Base-by-base conservation (phyloP, 2,888 invertebrate genomes). In the Trachelus troglodyta region DNA sequence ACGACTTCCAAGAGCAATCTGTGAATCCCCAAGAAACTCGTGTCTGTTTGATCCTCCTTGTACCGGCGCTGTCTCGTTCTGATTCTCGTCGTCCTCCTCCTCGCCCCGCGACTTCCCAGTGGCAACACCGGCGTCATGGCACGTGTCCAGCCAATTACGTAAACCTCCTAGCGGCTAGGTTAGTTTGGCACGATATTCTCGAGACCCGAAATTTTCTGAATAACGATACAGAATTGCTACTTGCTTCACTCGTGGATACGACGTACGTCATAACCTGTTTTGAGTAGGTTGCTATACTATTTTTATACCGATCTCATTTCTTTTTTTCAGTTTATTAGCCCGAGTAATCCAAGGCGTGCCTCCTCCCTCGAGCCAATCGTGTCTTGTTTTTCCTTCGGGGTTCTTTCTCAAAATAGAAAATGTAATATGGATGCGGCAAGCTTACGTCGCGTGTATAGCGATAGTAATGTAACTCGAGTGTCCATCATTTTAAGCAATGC, bases 141-240 rank as follows among this genome's bases (percentile, higher is more conserved):
- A 81, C 79, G 77, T 81, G 81, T 80, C 83, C 83, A 83, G 81
- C 78, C 78, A 77, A 76, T 83, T 83, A 77, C 81, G 83, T 77
- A 79, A 83, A 79, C 74, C 56, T 56, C 23, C 23, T 78, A 69
- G 23, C 56, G 74, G 30, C 74, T 74, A 73, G 80, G 81, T 80
- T 79, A 81, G 80, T 83, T 83, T 83, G 81, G 81, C 81, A 80
- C 80, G 75, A 73, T 77, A 56, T 23, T 23, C 23, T 56, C 23
- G 56, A 56, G 23, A 56, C 9, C 23, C 23, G 23, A 56, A 23
- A 23, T 56, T 56, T 56, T 56, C 9, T 2, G 23, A 56, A 56
- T 56, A 56, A 23, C 23, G 9, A 56, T 56, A 6, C 56, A 23
- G 6, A 56, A 56, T 9, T 1, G 23, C 6, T 56, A 56, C 23